Conservation (phyloP, 2,113 vertebrate species). For the Excalfactoria chinensis region DNA sequence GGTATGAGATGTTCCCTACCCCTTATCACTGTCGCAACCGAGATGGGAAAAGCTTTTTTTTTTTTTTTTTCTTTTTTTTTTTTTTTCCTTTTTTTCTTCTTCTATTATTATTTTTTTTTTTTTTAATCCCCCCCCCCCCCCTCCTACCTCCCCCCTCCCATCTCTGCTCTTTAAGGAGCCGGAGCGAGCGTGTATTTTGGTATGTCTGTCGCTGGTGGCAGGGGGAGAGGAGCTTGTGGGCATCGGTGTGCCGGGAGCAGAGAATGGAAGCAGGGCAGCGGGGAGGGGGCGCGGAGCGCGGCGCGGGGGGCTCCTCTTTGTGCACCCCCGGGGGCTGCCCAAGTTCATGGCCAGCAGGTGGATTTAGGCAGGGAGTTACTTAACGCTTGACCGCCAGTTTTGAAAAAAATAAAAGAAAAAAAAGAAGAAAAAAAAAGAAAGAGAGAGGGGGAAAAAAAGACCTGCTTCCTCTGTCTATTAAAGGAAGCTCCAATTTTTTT, state of each 20-base stretch:
- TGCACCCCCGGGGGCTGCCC: conserved; percentile 82
- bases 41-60: conserved; percentile 85
- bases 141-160: too few relatives aligned
- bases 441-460: background rate
- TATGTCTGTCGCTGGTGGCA: conserved; percentile 72
- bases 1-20: conserved; percentile 97
- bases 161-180: conserved; percentile 51
- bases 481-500: conserved; percentile 81
- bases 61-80: background rate
- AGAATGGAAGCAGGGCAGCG: conserved; percentile 78
- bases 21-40: conserved; percentile 93
- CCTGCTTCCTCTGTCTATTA: conserved; percentile 82
- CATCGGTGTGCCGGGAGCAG: conserved; percentile 72
- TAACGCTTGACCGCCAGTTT: conserved; percentile 87
- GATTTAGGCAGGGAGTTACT: conserved; percentile 83
- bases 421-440: conserved; percentile 18
- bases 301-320: conserved; percentile 80
- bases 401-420: conserved; percentile 53
- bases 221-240: conserved; percentile 74
- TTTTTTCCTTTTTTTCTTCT: too few relatives aligned
- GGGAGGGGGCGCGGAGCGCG: conserved; percentile 70
- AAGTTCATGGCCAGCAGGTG: conserved; percentile 86
- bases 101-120: background rate
- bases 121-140: too few relatives aligned
- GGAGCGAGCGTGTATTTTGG: conserved; percentile 78